A percentile compares a stretch with the other conserved stretches of the same genome.
phyloP scores from a whole-genome alignment of 2,888 invertebrate genomes.

The Notocelia uddmanniana region DNA sequence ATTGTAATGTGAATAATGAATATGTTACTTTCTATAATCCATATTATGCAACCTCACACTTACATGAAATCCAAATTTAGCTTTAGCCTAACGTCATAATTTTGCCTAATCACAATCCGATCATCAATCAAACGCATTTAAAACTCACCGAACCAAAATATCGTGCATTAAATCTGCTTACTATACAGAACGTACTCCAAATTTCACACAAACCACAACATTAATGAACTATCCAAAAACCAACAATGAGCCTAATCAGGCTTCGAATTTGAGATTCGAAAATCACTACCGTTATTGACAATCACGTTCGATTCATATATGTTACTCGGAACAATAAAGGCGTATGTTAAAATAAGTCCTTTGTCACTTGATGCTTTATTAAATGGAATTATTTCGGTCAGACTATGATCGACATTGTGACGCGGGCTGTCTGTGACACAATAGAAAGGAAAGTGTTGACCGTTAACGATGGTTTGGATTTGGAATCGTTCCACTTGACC shows the following conservation, averaged over 20 bases:
- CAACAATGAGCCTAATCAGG: slow-evolving; percentile 78
- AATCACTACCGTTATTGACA: slow-evolving; percentile 70
- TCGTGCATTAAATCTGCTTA: slow-evolving; percentile 42
- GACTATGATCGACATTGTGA: slow-evolving; percentile 76
- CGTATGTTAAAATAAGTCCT: slow-evolving; percentile 37
- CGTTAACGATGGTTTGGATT: slow-evolving; percentile 72
- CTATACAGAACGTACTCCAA: slow-evolving; percentile 43
- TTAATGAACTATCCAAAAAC: slow-evolving; percentile 51
- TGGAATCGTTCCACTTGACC: slow-evolving; percentile 56
- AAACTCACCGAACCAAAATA: slow-evolving; percentile 37
- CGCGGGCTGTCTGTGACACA: slow-evolving; percentile 67
- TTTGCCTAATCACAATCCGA: slow-evolving; percentile 30
- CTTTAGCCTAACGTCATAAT: slow-evolving; percentile 20
- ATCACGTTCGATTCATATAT: slow-evolving; percentile 77
- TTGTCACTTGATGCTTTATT: slow-evolving; percentile 6
- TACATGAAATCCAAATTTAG: background rate
- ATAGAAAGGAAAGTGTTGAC: slow-evolving; percentile 79
- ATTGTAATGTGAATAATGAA: background rate
- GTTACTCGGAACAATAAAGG: background rate
- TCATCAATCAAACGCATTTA: slow-evolving; percentile 33
- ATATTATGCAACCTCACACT: background rate
- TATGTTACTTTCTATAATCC: background rate
- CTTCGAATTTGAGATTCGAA: slow-evolving; percentile 66
- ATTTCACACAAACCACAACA: slow-evolving; percentile 36
- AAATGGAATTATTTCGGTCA: slow-evolving; percentile 46